Conservation (phyloP, 2,888 invertebrate species). For the Drosophila mimetica region DNA sequence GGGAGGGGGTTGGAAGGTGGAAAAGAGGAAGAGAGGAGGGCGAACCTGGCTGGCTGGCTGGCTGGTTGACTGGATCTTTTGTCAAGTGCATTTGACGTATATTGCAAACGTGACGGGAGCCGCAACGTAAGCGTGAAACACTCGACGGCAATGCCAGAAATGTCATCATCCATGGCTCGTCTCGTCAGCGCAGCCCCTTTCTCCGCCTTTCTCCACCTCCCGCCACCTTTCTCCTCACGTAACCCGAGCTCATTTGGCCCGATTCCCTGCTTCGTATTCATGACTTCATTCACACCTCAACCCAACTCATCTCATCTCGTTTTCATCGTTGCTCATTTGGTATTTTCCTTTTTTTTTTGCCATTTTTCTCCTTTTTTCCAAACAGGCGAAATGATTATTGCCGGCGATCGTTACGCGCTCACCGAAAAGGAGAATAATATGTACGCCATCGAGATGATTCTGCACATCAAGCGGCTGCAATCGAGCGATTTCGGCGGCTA, state of each 20-base stretch:
- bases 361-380: too few species aligned
- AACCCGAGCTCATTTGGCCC: conserved; percentile 38
- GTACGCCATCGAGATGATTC: conserved; percentile 93
- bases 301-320: conserved; percentile 18
- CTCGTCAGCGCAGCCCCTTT: background rate
- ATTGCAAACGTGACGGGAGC: conserved; percentile 78
- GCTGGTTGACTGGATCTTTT: conserved; percentile 38
- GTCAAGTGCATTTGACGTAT: conserved; percentile 78
- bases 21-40: background rate
- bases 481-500: conserved; percentile 93
- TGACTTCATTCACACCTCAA: conserved; percentile 44
- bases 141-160: conserved; percentile 31
- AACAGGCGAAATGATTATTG: conserved; percentile 95
- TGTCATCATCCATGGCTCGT: conserved; percentile 51
- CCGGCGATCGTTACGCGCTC: conserved; percentile 93
- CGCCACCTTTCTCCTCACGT: conserved; percentile 20
- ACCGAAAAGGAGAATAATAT: conserved; percentile 91
- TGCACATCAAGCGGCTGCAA: conserved; percentile 90
- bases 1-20: background rate
- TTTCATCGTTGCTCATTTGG: conserved; percentile 31
- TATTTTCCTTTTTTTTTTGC: conserved; percentile 1
- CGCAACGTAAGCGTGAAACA: conserved; percentile 42
- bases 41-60: conserved; percentile 9
- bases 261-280: conserved; percentile 44
- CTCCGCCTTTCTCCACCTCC: background rate